Evolutionary conservation across 2,797 vertebrate species (phyloP).

Genomic region (Coilia nasus): DNA sequence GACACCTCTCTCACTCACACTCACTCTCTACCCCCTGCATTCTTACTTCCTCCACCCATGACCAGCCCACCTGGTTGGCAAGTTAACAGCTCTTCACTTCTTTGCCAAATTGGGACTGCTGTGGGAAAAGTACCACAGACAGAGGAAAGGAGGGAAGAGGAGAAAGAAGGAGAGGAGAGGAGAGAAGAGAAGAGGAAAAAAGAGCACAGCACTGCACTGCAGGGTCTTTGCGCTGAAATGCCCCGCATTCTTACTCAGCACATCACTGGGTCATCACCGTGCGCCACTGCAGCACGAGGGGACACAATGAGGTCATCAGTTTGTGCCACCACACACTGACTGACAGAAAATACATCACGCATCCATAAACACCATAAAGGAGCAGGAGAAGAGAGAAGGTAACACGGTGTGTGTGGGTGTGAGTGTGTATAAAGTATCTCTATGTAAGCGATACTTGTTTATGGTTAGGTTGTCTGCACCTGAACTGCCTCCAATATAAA

Average conservation of each 20-base stretch:
- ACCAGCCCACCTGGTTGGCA: not conserved
- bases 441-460: not conserved
- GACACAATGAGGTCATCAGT: constrained; percentile 1
- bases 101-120: not conserved
- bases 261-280: not conserved
- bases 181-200: not conserved
- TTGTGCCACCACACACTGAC: not conserved
- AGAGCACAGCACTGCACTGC: not conserved
- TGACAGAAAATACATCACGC: constrained; percentile 9
- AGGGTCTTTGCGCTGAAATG: not conserved
- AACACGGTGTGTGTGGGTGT: not conserved
- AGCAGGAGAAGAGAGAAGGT: not conserved
- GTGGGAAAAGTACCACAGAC: constrained; percentile 4
- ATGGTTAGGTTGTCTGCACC: not conserved
- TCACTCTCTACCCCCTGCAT: not conserved
- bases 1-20: not conserved
- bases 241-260: not conserved
- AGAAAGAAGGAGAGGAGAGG: not conserved
- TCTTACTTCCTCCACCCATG: constrained; percentile 11
- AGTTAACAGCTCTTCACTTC: not conserved
- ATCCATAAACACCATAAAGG: not conserved
- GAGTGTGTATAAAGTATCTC: not conserved
- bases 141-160: not conserved
- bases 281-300: not conserved
- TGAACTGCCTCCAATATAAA: not conserved